These are phyloP conservation scores for Drosophila teissieri DNA, from an alignment of 1,140 invertebrate species.

Conservation along the genomic window DNA sequence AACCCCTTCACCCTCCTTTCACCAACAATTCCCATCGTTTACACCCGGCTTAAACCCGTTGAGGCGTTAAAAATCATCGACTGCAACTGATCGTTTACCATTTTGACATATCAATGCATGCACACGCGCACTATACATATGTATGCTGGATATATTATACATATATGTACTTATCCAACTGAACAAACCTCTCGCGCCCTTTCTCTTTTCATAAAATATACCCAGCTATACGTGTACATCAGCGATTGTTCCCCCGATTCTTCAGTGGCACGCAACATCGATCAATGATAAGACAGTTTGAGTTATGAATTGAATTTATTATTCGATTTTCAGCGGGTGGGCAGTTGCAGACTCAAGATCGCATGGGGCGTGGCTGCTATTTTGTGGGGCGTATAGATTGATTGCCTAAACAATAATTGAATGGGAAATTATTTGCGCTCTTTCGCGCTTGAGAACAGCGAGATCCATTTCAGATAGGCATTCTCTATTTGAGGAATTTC, in stretches of 20 bases:
- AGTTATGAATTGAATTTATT: constrained; percentile 63
- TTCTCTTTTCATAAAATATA: constrained; percentile 46
- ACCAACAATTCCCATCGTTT: constrained; percentile 11
- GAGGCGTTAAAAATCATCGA: constrained; percentile 57
- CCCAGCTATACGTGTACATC: not conserved
- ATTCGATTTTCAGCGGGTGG: constrained; percentile 46
- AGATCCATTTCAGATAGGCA: constrained; percentile 13
- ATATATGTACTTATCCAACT: constrained; percentile 12
- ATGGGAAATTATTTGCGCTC: constrained; percentile 12
- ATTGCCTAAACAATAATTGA: constrained; percentile 36
- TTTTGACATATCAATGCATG: constrained; percentile 41
- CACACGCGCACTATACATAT: constrained; percentile 16
- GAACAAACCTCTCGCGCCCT: constrained; percentile 22
- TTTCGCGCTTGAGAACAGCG: not conserved
- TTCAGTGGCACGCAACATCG: constrained; percentile 54
- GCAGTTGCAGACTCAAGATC: constrained; percentile 11
- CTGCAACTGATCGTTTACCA: constrained; percentile 61
- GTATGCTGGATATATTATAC: constrained; percentile 3
- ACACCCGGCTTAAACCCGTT: constrained; percentile 26
- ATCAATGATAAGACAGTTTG: constrained; percentile 61
- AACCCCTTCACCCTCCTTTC: constrained; percentile 15
- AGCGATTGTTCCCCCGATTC: constrained; percentile 14
- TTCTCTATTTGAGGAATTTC: not conserved
- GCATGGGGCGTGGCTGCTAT: constrained; percentile 9
- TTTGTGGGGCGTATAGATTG: constrained; percentile 17